Conservation (phyloP, 1,140 invertebrate species). For the Polypedilum pembai region DNA sequence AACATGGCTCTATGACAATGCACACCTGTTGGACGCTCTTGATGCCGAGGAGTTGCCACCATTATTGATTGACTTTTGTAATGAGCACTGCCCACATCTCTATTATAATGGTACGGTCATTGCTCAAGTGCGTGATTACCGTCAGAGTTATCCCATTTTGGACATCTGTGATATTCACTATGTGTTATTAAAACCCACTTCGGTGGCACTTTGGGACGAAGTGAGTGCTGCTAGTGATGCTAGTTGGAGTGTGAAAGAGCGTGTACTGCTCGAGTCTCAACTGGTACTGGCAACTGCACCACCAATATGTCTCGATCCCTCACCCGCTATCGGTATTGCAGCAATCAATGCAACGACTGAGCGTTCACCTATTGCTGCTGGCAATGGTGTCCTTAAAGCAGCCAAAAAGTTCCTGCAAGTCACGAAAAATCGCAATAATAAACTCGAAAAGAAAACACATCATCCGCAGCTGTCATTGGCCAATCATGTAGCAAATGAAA, state of each 20-base stretch:
- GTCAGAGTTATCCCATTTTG: slow-evolving; percentile 59
- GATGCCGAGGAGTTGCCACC: slow-evolving; percentile 82
- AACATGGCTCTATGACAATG: slow-evolving; percentile 68
- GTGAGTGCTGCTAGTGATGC: slow-evolving; percentile 59
- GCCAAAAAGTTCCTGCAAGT: slow-evolving; percentile 68
- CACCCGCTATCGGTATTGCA: slow-evolving; percentile 66
- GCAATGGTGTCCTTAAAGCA: slow-evolving; percentile 67
- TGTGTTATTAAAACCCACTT: slow-evolving; percentile 80
- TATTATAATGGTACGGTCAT: slow-evolving; percentile 90
- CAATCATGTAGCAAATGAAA: slow-evolving; percentile 48
- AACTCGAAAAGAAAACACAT: slow-evolving; percentile 75
- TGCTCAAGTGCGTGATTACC: slow-evolving; percentile 81
- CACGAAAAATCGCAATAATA: slow-evolving; percentile 75
- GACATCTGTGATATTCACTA: slow-evolving; percentile 68
- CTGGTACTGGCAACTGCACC: slow-evolving; percentile 74
- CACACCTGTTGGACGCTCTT: slow-evolving; percentile 66
- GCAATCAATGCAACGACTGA: slow-evolving; percentile 48
- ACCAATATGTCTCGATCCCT: slow-evolving; percentile 78
- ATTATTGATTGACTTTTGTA: slow-evolving; percentile 69
- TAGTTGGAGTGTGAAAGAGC: slow-evolving; percentile 70
- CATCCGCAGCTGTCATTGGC: slow-evolving; percentile 66
- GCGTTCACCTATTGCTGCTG: slow-evolving; percentile 64
- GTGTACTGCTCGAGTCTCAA: slow-evolving; percentile 69
- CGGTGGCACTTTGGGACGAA: slow-evolving; percentile 45
- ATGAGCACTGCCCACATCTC: slow-evolving; percentile 65